These are phyloP conservation scores for Molossus alvarezi DNA, from an alignment of 2,797 vertebrate genomes.

Conservation along the genomic window DNA sequence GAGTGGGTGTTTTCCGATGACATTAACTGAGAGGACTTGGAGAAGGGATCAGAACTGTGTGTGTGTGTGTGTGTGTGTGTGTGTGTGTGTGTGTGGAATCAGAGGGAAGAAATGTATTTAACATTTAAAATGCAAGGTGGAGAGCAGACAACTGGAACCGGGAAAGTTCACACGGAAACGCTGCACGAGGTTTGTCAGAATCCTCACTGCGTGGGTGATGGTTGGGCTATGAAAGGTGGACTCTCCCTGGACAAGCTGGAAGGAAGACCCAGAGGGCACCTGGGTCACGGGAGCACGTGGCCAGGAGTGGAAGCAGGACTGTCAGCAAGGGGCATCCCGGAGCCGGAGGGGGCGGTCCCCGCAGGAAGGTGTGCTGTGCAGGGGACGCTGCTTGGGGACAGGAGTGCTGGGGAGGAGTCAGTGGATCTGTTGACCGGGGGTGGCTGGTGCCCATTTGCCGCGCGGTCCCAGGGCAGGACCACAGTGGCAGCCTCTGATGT, in stretches of 20 bases:
- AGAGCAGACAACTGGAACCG: neutral
- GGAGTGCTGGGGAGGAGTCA: neutral
- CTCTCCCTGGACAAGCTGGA: neutral
- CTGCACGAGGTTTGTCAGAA: neutral
- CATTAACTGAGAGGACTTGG: neutral
- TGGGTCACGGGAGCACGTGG: too few relatives aligned
- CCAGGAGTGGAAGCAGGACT: neutral
- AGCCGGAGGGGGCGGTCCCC: neutral
- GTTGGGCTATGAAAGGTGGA: neutral
- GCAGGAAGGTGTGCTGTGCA: neutral
- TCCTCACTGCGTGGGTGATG: neutral
- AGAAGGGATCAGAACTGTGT: neutral
- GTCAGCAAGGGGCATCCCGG: neutral
- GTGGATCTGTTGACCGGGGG: rapidly evolving
- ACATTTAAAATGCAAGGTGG: neutral
- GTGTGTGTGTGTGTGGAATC: neutral
- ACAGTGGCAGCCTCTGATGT: neutral
- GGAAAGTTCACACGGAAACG: neutral
- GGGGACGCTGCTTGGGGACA: rapidly evolving
- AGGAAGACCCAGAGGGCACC: neutral
- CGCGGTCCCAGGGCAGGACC: too few relatives aligned
- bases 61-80: neutral
- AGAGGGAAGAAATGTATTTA: neutral
- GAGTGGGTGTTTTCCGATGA: neutral
- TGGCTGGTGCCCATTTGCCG: neutral